Base-by-base conservation (phyloP, 2,797 vertebrate species). In the Enteromius argenteus region DNA sequence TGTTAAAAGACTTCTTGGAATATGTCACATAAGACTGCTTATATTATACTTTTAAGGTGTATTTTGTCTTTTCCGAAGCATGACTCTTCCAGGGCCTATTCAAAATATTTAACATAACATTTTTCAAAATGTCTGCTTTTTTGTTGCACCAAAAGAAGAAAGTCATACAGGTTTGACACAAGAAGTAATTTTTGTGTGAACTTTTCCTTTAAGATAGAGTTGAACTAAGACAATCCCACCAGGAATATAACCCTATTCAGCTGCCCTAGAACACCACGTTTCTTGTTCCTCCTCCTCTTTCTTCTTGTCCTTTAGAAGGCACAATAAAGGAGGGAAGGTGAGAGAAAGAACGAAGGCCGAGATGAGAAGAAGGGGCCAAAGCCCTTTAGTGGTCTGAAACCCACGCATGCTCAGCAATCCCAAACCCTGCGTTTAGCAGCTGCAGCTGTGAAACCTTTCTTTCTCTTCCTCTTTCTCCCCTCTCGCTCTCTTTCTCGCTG, bases 351-450 rank as follows among this genome's bases (percentile, higher is more conserved):
- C 1, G 39, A 60, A 81, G 49, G 42, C n/a, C 8, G 51, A 71
- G 77, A 81, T 35, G 77, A 67, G 42, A 49, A 78, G 39, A 46
- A 75, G 88, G 53, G 89, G 86, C 94, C 91, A 93, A 94, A 92
- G 91, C 91, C 87, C 56, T 86, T 77, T 67, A 87, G 89, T 92
- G 90, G 89, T 91, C 91, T 83, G 92, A 89, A 91, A 90, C 91
- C 92, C 90, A 85, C 89, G 94, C 93, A 94, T 94, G 93, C 93
- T 92, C 93, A 91, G 92, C 91, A 90, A 92, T 92, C 92, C 90
- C 93, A 91, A 89, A 89, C 83, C 90, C 90, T 93, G 93, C 92
- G 92, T 92, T 86, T 7, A 91, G 86, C 92, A 95, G 93, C 93
- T 95, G 94, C 93, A 94, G 91, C 93, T 74, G 90, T 87, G 91